Conservation (phyloP, 2,113 vertebrate genomes). For the Saimiri boliviensis region DNA sequence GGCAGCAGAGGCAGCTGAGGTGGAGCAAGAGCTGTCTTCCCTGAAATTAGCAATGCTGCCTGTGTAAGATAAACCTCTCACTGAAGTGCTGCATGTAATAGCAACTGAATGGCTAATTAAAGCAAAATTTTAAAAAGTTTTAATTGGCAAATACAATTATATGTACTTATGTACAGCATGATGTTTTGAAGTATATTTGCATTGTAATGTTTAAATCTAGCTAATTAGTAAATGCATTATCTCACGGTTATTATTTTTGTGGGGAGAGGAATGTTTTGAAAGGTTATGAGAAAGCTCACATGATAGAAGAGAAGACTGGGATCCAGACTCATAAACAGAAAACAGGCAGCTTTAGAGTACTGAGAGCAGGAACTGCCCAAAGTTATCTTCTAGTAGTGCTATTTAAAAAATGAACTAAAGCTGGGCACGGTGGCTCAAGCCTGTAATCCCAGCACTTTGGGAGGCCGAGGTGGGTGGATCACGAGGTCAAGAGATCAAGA, state of each 20-base stretch:
- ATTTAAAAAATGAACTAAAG: neutral
- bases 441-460: too few species aligned
- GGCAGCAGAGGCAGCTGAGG: neutral
- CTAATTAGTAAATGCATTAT: neutral
- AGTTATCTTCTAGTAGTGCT: neutral
- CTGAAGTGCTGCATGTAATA: neutral
- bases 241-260: neutral
- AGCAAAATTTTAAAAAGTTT: neutral
- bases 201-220: neutral
- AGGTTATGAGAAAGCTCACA: neutral
- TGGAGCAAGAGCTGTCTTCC: neutral
- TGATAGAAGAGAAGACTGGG: neutral
- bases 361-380: neutral
- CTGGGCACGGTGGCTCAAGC: too few species aligned
- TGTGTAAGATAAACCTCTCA: neutral
- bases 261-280: neutral
- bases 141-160: neutral
- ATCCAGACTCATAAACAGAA: neutral
- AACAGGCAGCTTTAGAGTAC: neutral
- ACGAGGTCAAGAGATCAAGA: too few species aligned
- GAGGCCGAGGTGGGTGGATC: too few species aligned
- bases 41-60: neutral
- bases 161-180: neutral
- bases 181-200: neutral
- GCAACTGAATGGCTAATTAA: neutral